These are phyloP conservation scores for Odontamblyopus lacepedii DNA, from an alignment of 2,797 vertebrate species.

Conservation along the genomic window DNA sequence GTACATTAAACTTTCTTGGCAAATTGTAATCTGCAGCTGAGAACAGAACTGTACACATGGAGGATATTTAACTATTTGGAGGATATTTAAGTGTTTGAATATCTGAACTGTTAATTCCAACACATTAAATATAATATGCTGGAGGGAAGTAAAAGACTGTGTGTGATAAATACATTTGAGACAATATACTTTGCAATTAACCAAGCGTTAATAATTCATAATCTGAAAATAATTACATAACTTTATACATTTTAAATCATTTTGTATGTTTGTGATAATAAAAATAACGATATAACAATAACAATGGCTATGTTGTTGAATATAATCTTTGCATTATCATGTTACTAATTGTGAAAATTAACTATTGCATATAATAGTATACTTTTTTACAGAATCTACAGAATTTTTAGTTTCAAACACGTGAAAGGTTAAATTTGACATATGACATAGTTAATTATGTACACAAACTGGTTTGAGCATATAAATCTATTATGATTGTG, in stretches of 20 bases:
- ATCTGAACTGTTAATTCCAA: conserved; percentile 4
- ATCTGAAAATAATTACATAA: too few species aligned
- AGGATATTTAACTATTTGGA: conserved; percentile 28
- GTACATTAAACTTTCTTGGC: conserved; percentile 35
- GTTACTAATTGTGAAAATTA: background rate
- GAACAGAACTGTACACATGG: background rate
- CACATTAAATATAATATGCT: conserved; percentile 2
- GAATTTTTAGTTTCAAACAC: background rate
- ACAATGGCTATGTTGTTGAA: background rate
- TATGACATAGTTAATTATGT: background rate
- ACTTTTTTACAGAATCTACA: background rate
- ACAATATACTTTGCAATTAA: background rate
- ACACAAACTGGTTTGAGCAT: background rate
- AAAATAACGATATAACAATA: background rate
- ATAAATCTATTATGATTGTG: background rate
- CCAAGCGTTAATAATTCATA: background rate
- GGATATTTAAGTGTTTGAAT: conserved; percentile 33
- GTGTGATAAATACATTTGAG: conserved; percentile 1
- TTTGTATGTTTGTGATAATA: conserved; percentile 1
- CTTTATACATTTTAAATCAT: background rate
- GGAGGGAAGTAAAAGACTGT: background rate
- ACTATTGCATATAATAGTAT: background rate
- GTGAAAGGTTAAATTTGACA: background rate
- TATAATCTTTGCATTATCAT: background rate
- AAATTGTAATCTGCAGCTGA: conserved; percentile 44